Evolutionary conservation across 1,140 invertebrate genomes (phyloP).

Genomic region (Bacillus rossius): DNA sequence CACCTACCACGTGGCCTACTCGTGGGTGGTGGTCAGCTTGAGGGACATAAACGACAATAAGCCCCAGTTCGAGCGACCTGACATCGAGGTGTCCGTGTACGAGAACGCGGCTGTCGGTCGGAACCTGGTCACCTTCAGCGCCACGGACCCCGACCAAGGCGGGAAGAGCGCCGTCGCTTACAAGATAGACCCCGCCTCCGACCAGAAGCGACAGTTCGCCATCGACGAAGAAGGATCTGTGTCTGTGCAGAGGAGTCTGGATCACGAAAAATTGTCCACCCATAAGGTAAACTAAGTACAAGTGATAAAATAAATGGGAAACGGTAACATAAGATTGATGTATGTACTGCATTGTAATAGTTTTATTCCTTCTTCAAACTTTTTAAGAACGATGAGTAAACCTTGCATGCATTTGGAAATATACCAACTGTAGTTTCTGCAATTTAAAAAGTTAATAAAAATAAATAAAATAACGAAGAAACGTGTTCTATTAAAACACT

Average conservation of each 20-base stretch:
- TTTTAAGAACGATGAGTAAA: too few species aligned
- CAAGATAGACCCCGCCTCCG: constrained; percentile 53
- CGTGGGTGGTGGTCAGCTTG: constrained; percentile 56
- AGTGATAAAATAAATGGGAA: not conserved
- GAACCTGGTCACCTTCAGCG: constrained; percentile 53
- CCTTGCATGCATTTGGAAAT: too few species aligned
- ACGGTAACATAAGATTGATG: too few species aligned
- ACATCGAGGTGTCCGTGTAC: constrained; percentile 55
- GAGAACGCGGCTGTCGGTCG: constrained; percentile 57
- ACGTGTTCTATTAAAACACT: too few species aligned
- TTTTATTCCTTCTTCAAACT: too few species aligned
- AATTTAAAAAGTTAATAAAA: too few species aligned
- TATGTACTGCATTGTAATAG: too few species aligned
- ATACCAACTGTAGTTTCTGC: too few species aligned
- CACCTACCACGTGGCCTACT: constrained; percentile 56
- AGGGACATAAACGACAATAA: constrained; percentile 58
- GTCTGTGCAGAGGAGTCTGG: constrained; percentile 50
- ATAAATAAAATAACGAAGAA: too few species aligned
- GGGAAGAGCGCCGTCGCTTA: constrained; percentile 50
- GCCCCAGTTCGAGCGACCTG: constrained; percentile 52
- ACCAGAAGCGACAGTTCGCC: constrained; percentile 52
- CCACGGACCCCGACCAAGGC: constrained; percentile 55
- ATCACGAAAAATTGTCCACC: constrained; percentile 50
- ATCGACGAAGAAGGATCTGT: constrained; percentile 55
- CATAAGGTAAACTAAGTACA: constrained; percentile 40